These are phyloP conservation scores for Conops quadrifasciatus DNA, from an alignment of 2,888 invertebrate species.

Conservation along the genomic window DNA sequence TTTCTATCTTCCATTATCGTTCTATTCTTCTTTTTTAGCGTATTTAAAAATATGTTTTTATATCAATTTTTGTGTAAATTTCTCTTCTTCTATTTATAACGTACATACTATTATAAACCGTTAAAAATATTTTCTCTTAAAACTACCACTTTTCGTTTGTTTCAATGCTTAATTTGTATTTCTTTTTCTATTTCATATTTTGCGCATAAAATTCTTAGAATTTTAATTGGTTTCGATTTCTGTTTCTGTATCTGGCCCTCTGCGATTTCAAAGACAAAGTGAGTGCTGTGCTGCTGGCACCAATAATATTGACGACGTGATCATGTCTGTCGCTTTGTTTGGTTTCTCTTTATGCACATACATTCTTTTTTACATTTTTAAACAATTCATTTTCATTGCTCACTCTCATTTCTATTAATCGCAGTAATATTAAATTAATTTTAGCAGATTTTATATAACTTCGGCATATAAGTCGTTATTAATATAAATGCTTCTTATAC, in stretches of 20 bases:
- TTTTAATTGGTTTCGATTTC: constrained; percentile 36
- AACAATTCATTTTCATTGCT: constrained; percentile 28
- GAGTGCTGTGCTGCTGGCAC: too few relatives aligned
- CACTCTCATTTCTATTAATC: constrained; percentile 26
- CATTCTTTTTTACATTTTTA: constrained; percentile 1
- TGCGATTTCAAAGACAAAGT: background rate
- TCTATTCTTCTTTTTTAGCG: background rate
- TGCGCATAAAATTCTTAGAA: constrained; percentile 41
- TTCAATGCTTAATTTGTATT: constrained; percentile 12
- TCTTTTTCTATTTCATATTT: constrained; percentile 20
- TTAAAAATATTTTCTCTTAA: constrained; percentile 41
- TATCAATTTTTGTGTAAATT: constrained; percentile 17
- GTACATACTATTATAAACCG: constrained; percentile 30
- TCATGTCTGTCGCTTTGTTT: constrained; percentile 8
- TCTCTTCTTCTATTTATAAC: constrained; percentile 28
- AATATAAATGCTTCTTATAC: constrained; percentile 39
- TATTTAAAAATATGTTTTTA: constrained; percentile 5
- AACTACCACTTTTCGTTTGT: constrained; percentile 30
- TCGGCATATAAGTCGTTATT: constrained; percentile 38
- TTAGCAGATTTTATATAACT: constrained; percentile 42
- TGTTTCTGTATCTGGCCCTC: background rate
- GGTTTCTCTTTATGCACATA: too few relatives aligned
- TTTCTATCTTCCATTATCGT: background rate
- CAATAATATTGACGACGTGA: too few relatives aligned
- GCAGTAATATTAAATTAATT: constrained; percentile 13